Percentiles rank a stretch among this genome's conserved stretches.
These are phyloP conservation scores for Eulemur rufifrons DNA, from an alignment of 2,113 vertebrate species.

Conservation along the genomic window DNA sequence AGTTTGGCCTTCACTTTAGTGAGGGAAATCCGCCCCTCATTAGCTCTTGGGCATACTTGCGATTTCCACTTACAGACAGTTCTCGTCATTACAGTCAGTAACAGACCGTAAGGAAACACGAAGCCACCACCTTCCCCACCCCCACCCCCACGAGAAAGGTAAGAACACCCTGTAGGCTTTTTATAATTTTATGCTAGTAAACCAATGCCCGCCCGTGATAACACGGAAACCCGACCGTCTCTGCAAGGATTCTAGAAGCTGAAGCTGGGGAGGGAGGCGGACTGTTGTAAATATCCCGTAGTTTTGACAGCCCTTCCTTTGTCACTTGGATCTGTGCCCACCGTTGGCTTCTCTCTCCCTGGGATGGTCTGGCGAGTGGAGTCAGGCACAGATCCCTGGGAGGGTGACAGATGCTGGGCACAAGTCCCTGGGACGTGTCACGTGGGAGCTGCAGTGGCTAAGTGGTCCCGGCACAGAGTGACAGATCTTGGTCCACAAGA, in stretches of 20 bases:
- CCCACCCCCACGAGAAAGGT: background rate
- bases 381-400: no score
- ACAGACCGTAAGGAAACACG: background rate
- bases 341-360: background rate
- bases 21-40: background rate
- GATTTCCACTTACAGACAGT: background rate
- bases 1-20: background rate
- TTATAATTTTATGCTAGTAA: background rate
- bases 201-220: background rate
- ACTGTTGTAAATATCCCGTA: background rate
- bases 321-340: accelerated
- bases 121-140: accelerated
- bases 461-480: background rate
- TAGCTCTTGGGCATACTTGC: background rate
- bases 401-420: accelerated
- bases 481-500: background rate
- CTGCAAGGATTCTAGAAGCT: background rate
- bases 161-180: background rate
- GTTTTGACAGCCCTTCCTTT: no score
- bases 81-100: background rate
- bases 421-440: no score
- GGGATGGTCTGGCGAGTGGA: accelerated
- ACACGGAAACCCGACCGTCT: background rate
- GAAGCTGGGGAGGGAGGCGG: background rate
- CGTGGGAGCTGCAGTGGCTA: background rate